Evolutionary conservation across 2,113 vertebrate genomes (phyloP).

Genomic region (Corythornis vintsioides): DNA sequence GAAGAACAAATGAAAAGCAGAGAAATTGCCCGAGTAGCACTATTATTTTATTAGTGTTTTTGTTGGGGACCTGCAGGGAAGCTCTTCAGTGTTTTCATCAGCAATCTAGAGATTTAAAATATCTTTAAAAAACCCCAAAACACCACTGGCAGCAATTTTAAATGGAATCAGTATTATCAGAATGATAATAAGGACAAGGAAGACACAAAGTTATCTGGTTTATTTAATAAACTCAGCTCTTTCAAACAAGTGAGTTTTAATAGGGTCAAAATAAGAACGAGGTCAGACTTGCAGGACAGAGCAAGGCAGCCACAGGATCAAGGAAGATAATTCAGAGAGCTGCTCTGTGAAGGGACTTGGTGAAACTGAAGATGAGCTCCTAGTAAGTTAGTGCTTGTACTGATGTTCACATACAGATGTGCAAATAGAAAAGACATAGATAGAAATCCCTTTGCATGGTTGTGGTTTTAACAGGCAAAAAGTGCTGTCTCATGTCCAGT

Average conservation of each 20-base stretch:
- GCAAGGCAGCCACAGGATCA: background rate
- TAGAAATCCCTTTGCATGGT: background rate
- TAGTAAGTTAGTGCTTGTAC: background rate
- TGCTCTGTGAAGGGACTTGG: background rate
- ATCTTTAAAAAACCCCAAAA: background rate
- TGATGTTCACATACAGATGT: background rate
- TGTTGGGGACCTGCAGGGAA: background rate
- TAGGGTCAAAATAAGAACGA: background rate
- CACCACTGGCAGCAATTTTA: background rate
- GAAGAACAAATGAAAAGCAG: conserved; percentile 22
- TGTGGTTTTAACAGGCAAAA: background rate
- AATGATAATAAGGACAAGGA: background rate
- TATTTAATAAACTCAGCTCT: background rate
- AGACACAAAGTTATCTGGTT: background rate
- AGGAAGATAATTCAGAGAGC: background rate
- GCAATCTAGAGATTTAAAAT: background rate
- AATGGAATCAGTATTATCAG: background rate
- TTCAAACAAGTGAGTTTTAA: background rate
- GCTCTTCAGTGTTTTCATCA: conserved; percentile 1
- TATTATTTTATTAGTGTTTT: conserved; percentile 10
- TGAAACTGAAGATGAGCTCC: background rate
- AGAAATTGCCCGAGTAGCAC: background rate
- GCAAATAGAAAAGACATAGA: background rate
- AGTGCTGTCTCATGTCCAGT: background rate
- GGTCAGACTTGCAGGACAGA: background rate